phyloP scores from a whole-genome alignment of 2,888 invertebrate genomes.

The Allygus modestus region DNA sequence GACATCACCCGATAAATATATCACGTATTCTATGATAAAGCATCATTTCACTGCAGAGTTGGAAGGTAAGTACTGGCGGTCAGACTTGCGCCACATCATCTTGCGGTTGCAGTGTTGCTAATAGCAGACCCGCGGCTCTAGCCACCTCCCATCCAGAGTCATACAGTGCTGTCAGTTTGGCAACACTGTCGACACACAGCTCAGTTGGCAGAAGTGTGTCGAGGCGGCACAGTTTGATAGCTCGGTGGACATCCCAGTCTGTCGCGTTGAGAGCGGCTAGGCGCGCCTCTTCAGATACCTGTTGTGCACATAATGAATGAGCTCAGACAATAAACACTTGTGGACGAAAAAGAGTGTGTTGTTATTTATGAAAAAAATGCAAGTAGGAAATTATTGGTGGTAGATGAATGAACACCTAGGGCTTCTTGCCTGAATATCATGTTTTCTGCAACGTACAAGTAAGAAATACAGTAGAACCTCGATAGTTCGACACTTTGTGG shows the following conservation, averaged over 20 bases:
- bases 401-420: too few relatives aligned
- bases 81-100: constrained; percentile 61
- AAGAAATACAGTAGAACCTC: too few relatives aligned
- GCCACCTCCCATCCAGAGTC: constrained; percentile 82
- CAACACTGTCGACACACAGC: constrained; percentile 62
- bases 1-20: neutral
- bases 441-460: too few relatives aligned
- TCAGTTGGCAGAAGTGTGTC: constrained; percentile 60
- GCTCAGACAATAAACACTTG: constrained; percentile 59
- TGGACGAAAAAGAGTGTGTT: constrained; percentile 28
- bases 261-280: constrained; percentile 88
- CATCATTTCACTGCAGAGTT: neutral
- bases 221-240: constrained; percentile 88
- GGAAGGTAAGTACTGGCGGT: neutral
- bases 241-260: constrained; percentile 93
- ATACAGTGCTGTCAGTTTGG: constrained; percentile 76
- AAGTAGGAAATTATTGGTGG: too few relatives aligned
- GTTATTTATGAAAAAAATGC: constrained; percentile 16
- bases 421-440: too few relatives aligned
- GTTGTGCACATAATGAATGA: too few relatives aligned
- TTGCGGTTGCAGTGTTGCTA: constrained; percentile 57
- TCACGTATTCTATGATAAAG: neutral
- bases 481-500: too few relatives aligned
- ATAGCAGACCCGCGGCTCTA: constrained; percentile 77
- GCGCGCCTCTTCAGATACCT: constrained; percentile 87